Evolutionary conservation across 2,797 vertebrate genomes (phyloP).

Genomic region (Podarcis siculus): DNA sequence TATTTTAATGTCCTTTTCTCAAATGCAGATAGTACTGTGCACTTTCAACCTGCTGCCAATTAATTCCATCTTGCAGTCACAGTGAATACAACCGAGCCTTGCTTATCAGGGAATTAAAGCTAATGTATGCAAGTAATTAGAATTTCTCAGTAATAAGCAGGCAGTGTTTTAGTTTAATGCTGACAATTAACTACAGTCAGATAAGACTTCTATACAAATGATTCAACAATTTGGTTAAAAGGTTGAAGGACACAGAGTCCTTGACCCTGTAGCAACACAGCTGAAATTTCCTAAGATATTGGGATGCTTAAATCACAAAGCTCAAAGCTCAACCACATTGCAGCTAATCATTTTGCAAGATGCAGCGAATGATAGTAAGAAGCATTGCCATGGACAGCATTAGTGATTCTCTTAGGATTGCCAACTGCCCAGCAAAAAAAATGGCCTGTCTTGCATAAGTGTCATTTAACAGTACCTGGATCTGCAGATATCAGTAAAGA

Average conservation of each 20-base stretch:
- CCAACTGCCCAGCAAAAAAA: background rate
- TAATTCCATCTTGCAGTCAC: background rate
- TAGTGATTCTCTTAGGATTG: background rate
- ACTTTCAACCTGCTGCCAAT: constrained; percentile 7
- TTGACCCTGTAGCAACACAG: constrained; percentile 19
- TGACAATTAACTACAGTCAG: constrained; percentile 11
- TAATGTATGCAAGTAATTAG: background rate
- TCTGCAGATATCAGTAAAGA: background rate
- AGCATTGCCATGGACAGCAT: background rate
- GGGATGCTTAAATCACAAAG: background rate
- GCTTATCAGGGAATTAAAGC: constrained; percentile 26
- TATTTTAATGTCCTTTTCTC: background rate
- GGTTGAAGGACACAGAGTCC: background rate
- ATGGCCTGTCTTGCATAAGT: background rate
- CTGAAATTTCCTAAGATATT: constrained; percentile 3
- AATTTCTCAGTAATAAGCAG: constrained; percentile 8
- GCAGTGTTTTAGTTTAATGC: background rate
- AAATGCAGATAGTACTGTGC: background rate
- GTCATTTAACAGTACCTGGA: background rate
- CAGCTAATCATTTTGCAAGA: constrained; percentile 2
- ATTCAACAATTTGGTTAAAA: background rate
- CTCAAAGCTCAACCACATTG: background rate
- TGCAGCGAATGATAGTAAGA: background rate
- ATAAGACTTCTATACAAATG: background rate
- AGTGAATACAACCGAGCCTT: constrained; percentile 11